phyloP scores from a whole-genome alignment of 2,113 vertebrate species.

The Perca flavescens region DNA sequence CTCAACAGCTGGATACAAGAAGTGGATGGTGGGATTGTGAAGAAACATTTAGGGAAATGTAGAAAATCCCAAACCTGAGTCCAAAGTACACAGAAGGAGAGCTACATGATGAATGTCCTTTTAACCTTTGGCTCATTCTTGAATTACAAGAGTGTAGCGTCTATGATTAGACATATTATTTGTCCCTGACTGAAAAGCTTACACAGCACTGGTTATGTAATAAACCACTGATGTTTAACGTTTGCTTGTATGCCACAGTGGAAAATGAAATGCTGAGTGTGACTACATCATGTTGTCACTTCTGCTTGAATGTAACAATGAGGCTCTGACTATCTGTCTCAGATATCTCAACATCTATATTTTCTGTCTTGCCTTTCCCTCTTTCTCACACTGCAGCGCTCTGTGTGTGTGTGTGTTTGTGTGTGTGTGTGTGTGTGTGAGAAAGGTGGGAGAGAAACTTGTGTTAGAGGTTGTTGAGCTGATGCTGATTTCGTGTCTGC shows the following conservation, averaged over 20 bases:
- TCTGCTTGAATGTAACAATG: not conserved
- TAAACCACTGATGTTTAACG: not conserved
- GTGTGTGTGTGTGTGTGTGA: not conserved
- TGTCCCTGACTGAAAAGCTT: not conserved
- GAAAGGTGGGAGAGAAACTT: conserved; percentile 5
- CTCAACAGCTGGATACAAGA: not conserved
- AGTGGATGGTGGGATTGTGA: not conserved
- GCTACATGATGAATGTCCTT: not conserved
- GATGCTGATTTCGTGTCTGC: not conserved
- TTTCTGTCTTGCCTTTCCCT: conserved; percentile 5
- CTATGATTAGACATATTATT: not conserved
- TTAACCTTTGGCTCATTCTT: not conserved
- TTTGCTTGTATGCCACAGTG: not conserved
- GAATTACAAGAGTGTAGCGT: not conserved
- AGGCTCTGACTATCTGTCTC: not conserved
- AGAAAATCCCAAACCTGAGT: too few relatives aligned
- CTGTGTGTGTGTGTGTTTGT: not conserved
- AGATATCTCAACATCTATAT: not conserved
- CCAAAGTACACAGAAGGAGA: not conserved
- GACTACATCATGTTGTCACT: not conserved
- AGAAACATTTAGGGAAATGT: not conserved
- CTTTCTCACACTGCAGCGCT: not conserved
- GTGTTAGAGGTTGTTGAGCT: conserved; percentile 14
- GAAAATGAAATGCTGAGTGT: not conserved
- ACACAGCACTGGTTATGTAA: not conserved